Evolutionary conservation across 2,797 vertebrate species (phyloP).

Genomic region (Sylvilagus floridanus): DNA sequence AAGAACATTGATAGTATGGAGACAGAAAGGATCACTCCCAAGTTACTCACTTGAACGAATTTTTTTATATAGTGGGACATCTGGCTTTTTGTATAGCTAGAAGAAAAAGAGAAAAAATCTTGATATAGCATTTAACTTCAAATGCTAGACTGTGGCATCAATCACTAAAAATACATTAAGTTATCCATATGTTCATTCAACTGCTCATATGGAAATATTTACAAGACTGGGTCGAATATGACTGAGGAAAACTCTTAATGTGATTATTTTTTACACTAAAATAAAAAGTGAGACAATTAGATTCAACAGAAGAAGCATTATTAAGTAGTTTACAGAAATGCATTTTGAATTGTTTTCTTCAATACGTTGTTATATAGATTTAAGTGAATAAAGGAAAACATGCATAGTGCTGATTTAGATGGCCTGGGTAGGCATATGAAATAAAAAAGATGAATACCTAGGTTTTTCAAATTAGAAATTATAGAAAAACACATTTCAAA

Average conservation of each 20-base stretch:
- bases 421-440: not conserved
- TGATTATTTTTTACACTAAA: conserved; percentile 45
- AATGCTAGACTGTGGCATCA: conserved; percentile 63
- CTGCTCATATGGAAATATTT: conserved; percentile 13
- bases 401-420: conserved; percentile 2
- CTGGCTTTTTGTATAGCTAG: conserved; percentile 92
- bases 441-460: not conserved
- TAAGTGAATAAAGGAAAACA: conserved; percentile 25
- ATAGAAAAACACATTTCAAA: not conserved
- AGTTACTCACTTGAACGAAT: conserved; percentile 91
- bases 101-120: conserved; percentile 82
- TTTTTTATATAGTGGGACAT: conserved; percentile 92
- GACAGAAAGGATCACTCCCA: conserved; percentile 56
- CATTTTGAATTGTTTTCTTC: conserved; percentile 33
- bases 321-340: conserved; percentile 16
- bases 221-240: conserved; percentile 28
- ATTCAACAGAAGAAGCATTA: conserved; percentile 16
- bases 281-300: conserved; percentile 48
- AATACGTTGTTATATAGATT: not conserved
- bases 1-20: conserved; percentile 39
- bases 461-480: not conserved
- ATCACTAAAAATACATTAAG: conserved; percentile 68
- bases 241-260: conserved; percentile 47
- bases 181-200: not conserved
- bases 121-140: conserved; percentile 70